Evolutionary conservation across 37 sponge, comb jelly and placozoan species (phyloP).

Genomic region (Diacarnus erythraeanus): DNA sequence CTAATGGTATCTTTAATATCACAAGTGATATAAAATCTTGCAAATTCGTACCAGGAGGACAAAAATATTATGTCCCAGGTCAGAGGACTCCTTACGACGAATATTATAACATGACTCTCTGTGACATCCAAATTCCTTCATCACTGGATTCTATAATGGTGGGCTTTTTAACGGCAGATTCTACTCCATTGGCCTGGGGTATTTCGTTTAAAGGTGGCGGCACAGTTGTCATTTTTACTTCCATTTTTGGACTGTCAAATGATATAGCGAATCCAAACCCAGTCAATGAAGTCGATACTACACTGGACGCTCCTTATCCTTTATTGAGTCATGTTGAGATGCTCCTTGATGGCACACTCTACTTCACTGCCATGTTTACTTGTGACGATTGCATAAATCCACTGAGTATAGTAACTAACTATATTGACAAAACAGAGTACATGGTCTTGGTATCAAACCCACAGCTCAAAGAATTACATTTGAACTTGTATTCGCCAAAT

Average conservation of each 20-base stretch:
- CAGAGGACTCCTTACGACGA: neutral
- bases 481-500: slow-evolving; percentile 9
- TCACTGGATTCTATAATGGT: neutral
- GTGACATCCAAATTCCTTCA: slow-evolving; percentile 1
- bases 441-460: slow-evolving; percentile 51
- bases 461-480: slow-evolving; percentile 33
- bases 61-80: neutral
- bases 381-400: slow-evolving; percentile 10
- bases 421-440: slow-evolving; percentile 4
- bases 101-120: slow-evolving; percentile 32
- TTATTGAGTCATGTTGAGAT: slow-evolving; percentile 28
- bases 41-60: slow-evolving; percentile 12
- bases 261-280: slow-evolving; percentile 9
- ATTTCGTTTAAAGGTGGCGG: slow-evolving; percentile 15
- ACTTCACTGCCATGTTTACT: slow-evolving; percentile 20
- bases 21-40: neutral
- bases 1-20: slow-evolving; percentile 7
- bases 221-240: slow-evolving; percentile 35
- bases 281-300: slow-evolving; percentile 29
- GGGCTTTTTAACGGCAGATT: neutral
- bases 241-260: slow-evolving; percentile 33
- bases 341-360: slow-evolving; percentile 14
- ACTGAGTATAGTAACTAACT: slow-evolving; percentile 10
- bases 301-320: slow-evolving; percentile 33
- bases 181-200: slow-evolving; percentile 19